Conservation (phyloP, 2,888 invertebrate species). For the Cryptosula pallasiana region DNA sequence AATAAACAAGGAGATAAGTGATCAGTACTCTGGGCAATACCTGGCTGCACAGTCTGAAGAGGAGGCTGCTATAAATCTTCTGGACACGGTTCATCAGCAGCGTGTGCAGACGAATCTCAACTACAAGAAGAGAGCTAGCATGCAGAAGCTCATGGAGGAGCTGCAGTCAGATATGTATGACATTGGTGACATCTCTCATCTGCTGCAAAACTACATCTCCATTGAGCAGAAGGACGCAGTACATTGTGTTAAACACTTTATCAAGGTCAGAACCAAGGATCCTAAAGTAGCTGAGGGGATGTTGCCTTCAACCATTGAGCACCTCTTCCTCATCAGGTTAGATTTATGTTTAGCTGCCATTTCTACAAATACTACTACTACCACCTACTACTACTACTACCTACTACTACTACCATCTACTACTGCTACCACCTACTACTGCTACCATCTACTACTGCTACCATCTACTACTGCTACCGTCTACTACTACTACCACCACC, state of each 20-base stretch:
- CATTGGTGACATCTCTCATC: neutral
- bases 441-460: too few relatives aligned
- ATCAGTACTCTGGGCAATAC: slow-evolving; percentile 82
- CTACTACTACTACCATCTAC: too few relatives aligned
- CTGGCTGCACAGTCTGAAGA: slow-evolving; percentile 89
- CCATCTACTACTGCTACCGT: too few relatives aligned
- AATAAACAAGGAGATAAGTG: slow-evolving; percentile 75
- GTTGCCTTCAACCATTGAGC: slow-evolving; percentile 43
- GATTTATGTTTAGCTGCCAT: neutral
- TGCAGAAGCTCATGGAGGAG: slow-evolving; percentile 77
- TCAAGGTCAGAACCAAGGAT: slow-evolving; percentile 73
- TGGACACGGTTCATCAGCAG: slow-evolving; percentile 94
- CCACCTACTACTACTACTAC: too few relatives aligned
- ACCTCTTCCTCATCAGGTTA: slow-evolving; percentile 31
- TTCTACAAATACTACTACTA: too few relatives aligned
- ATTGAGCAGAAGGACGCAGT: slow-evolving; percentile 94
- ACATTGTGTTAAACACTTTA: slow-evolving; percentile 92
- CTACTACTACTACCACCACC: too few relatives aligned
- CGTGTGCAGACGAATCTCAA: slow-evolving; percentile 87
- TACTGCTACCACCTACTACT: too few relatives aligned
- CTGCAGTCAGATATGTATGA: neutral
- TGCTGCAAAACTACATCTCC: slow-evolving; percentile 83
- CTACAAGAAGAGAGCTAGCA: slow-evolving; percentile 88
- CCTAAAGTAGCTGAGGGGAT: slow-evolving; percentile 58
- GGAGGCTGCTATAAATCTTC: slow-evolving; percentile 87